phyloP scores from a whole-genome alignment of 2,888 invertebrate species.

The Nasonovia ribisnigri region DNA sequence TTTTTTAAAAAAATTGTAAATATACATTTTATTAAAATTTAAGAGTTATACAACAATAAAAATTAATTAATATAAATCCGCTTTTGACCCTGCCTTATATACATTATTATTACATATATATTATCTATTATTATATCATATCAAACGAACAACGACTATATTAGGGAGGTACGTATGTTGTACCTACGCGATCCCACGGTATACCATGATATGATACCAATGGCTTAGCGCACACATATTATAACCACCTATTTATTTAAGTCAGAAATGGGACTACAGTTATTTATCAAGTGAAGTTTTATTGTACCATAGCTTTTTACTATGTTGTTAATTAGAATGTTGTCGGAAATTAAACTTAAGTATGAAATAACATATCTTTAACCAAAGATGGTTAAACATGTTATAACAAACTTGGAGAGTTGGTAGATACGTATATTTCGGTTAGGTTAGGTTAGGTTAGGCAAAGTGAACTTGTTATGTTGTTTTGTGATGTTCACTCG shows the following conservation, averaged over 20 bases:
- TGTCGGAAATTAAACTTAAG: neutral
- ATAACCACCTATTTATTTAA: neutral
- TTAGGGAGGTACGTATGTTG: neutral
- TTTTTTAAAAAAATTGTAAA: neutral
- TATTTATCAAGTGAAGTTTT: neutral
- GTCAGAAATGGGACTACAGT: neutral
- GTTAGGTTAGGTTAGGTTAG: no score
- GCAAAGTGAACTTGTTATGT: neutral
- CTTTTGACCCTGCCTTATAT: neutral
- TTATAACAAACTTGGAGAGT: neutral
- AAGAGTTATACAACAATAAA: neutral
- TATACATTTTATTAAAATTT: neutral
- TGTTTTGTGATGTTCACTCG: neutral
- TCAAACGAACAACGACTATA: neutral
- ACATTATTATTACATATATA: no score
- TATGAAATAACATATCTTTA: neutral
- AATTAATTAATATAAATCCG: neutral
- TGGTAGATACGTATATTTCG: neutral
- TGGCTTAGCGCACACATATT: neutral
- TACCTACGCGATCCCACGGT: neutral
- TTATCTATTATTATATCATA: neutral
- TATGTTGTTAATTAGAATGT: neutral
- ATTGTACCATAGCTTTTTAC: neutral
- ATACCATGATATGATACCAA: neutral
- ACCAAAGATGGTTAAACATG: neutral